Conservation (phyloP, 1,140 invertebrate species). For the Marisa cornuarietis region DNA sequence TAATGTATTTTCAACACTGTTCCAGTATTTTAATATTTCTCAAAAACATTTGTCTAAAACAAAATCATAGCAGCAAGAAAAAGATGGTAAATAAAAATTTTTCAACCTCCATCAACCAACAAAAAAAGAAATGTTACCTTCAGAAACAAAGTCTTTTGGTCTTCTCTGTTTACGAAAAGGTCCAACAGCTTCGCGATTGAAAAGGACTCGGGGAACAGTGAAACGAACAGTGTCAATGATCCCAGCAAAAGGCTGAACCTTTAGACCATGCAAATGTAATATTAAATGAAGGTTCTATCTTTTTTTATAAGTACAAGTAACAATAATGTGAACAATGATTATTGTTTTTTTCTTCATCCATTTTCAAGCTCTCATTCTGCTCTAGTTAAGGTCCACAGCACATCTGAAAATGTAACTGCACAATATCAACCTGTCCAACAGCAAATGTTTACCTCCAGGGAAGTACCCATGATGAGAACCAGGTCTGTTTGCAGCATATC, state of each 20-base stretch:
- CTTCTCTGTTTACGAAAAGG: conserved; percentile 58
- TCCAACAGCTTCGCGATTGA: conserved; percentile 64
- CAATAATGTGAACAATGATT: too few relatives aligned
- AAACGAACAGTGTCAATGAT: conserved; percentile 61
- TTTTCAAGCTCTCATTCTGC: too few relatives aligned
- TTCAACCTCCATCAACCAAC: not conserved
- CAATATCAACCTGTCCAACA: too few relatives aligned
- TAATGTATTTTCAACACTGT: not conserved
- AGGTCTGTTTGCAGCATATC: conserved; percentile 64
- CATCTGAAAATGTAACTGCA: too few relatives aligned
- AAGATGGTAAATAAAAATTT: not conserved
- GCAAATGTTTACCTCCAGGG: conserved; percentile 58
- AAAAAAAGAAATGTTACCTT: conserved; percentile 44
- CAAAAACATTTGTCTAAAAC: not conserved
- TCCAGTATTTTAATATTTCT: not conserved
- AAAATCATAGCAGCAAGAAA: not conserved
- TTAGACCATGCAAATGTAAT: conserved; percentile 18
- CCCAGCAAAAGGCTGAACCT: conserved; percentile 68
- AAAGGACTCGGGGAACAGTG: conserved; percentile 60
- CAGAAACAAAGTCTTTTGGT: conserved; percentile 55
- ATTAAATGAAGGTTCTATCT: not conserved
- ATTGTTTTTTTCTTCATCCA: too few relatives aligned
- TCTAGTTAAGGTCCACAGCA: too few relatives aligned
- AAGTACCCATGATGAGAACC: conserved; percentile 66
- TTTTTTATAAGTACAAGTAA: not conserved